Percentiles rank a stretch among this genome's conserved stretches.
Evolutionary conservation across 2,113 vertebrate species (phyloP).

Genomic region (Oncorhynchus kisutch): DNA sequence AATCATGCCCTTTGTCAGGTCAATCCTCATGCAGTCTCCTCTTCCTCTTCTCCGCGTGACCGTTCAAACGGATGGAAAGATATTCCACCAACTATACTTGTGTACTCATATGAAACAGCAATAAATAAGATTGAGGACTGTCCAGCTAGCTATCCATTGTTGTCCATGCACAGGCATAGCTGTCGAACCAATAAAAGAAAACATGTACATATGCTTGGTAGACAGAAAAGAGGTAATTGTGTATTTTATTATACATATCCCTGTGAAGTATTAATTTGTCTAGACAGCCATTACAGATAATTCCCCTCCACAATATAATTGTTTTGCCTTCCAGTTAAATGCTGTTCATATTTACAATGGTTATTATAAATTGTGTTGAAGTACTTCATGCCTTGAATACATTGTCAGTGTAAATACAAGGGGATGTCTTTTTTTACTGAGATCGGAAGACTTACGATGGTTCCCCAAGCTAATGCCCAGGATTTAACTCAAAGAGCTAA

Average conservation of each 20-base stretch:
- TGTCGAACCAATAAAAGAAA: constrained; percentile 23
- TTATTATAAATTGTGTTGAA: constrained; percentile 19
- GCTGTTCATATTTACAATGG: constrained; percentile 49
- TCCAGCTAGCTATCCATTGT: constrained; percentile 26
- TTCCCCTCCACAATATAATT: constrained; percentile 36
- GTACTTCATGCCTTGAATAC: constrained; percentile 18
- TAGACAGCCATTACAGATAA: constrained; percentile 35
- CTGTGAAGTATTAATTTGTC: constrained; percentile 52
- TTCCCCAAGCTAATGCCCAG: no score
- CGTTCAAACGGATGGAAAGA: constrained; percentile 35
- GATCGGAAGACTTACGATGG: no score
- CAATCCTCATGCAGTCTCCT: constrained; percentile 40
- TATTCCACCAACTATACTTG: constrained; percentile 19
- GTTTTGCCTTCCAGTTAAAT: constrained; percentile 46
- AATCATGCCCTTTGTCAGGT: constrained; percentile 71
- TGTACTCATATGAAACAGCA: constrained; percentile 22
- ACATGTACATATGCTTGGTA: constrained; percentile 40
- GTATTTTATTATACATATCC: constrained; percentile 48
- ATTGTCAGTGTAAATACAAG: constrained; percentile 20
- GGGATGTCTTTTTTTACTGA: constrained; percentile 1
- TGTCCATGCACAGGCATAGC: not conserved
- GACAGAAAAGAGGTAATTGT: constrained; percentile 47
- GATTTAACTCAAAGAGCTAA: no score
- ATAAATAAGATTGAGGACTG: constrained; percentile 5
- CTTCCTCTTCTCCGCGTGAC: constrained; percentile 32